Evolutionary conservation across 64 coral and sea anemone species (phyloP).

Genomic region (Trachythela sp.): DNA sequence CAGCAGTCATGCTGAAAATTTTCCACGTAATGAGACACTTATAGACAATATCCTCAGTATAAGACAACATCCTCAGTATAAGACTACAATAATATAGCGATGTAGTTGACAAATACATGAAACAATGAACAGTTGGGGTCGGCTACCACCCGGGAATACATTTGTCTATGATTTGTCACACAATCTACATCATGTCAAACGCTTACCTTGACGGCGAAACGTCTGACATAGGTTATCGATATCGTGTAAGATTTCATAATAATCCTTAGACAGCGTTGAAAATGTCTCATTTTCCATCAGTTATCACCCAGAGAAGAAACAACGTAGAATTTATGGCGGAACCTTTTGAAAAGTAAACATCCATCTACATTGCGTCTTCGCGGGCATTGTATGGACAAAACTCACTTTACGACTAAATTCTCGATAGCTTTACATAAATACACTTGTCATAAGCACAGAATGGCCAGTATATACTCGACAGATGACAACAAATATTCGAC

Average conservation of each 20-base stretch:
- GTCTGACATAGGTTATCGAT: constrained; percentile 25
- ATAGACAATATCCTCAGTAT: too few species aligned
- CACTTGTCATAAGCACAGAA: background rate
- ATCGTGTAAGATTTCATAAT: constrained; percentile 9
- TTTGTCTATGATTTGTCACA: background rate
- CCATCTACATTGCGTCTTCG: background rate
- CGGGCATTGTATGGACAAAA: background rate
- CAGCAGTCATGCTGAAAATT: too few species aligned
- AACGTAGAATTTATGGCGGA: background rate
- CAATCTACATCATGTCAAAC: background rate
- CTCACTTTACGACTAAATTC: background rate
- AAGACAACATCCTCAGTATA: too few species aligned
- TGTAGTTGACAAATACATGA: too few species aligned
- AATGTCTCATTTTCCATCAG: constrained; percentile 12
- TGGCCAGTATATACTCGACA: background rate
- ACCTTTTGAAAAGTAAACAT: background rate
- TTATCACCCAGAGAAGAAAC: background rate
- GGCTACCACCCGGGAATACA: background rate
- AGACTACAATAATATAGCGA: too few species aligned
- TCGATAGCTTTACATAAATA: background rate
- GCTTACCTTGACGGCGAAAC: background rate
- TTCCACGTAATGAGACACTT: too few species aligned
- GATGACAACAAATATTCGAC: background rate
- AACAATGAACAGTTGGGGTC: background rate
- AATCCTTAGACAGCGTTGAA: background rate